phyloP scores from a whole-genome alignment of 1,140 invertebrate genomes.

The Sarcophaga bullata region DNA sequence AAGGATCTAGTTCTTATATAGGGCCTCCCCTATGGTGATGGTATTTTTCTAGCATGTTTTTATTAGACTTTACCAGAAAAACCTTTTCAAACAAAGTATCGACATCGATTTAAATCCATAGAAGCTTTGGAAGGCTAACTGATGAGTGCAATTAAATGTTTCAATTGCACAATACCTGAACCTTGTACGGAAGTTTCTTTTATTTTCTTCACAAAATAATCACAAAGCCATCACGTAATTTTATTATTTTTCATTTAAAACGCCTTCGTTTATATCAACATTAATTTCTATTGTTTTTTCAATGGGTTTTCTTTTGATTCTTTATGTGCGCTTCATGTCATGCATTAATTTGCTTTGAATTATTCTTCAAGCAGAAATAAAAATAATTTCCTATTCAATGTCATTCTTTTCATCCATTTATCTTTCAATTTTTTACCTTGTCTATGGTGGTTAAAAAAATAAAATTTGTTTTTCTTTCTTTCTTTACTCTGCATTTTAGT shows the following conservation, averaged over 20 bases:
- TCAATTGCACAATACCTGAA: no score
- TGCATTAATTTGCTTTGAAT: conserved; percentile 21
- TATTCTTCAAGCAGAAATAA: conserved; percentile 24
- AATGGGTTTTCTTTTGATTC: not conserved
- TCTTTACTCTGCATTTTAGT: not conserved
- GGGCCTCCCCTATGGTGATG: no score
- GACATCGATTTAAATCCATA: no score
- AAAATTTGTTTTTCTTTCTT: not conserved
- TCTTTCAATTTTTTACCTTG: not conserved
- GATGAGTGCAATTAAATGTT: no score
- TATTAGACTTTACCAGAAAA: no score
- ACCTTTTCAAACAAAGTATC: no score
- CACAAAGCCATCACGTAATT: conserved; percentile 34
- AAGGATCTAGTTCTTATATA: no score
- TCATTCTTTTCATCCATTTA: conserved; percentile 1
- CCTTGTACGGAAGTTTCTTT: not conserved
- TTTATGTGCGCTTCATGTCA: not conserved
- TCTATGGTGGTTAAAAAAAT: not conserved
- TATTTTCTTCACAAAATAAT: not conserved
- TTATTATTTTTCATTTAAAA: conserved; percentile 40
- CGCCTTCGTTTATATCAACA: conserved; percentile 28
- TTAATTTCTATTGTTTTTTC: conserved; percentile 39
- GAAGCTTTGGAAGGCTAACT: no score
- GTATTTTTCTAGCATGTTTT: no score
- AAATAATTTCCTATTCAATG: conserved; percentile 25